Evolutionary conservation across 2,113 vertebrate species (phyloP).

Genomic region (Hiodon tergisus): DNA sequence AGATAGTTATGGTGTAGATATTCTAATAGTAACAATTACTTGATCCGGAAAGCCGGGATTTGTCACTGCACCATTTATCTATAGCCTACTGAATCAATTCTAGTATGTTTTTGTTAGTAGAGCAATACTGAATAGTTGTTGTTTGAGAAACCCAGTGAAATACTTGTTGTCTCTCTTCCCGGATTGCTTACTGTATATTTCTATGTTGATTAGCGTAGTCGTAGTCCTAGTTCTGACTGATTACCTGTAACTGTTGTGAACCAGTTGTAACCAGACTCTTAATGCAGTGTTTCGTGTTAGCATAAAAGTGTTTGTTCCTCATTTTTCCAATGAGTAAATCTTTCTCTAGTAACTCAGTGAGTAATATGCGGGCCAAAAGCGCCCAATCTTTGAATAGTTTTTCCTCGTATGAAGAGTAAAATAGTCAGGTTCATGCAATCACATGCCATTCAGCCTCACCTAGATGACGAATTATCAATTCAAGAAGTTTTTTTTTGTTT

Average conservation of each 20-base stretch:
- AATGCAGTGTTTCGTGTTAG: slow-evolving; percentile 27
- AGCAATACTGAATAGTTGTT: slow-evolving; percentile 46
- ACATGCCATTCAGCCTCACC: slow-evolving; percentile 11
- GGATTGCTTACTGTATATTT: slow-evolving; percentile 36
- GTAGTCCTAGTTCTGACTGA: slow-evolving; percentile 38
- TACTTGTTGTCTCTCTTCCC: slow-evolving; percentile 26
- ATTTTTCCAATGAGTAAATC: slow-evolving; percentile 23
- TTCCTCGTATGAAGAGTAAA: neutral
- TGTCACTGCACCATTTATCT: slow-evolving; percentile 4
- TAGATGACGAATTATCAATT: slow-evolving; percentile 11
- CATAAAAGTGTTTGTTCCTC: slow-evolving; percentile 28
- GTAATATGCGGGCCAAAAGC: neutral
- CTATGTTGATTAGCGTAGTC: slow-evolving; percentile 36
- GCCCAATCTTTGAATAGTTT: neutral
- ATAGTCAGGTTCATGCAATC: neutral
- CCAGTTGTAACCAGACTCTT: slow-evolving; percentile 34
- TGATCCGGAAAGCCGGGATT: slow-evolving; percentile 18
- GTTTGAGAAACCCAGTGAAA: slow-evolving; percentile 35
- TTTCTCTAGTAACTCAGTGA: neutral
- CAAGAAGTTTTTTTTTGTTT: too few relatives aligned
- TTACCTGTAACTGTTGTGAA: slow-evolving; percentile 40
- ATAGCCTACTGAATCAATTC: neutral
- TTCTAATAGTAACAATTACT: slow-evolving; percentile 5
- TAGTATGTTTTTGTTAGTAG: slow-evolving; percentile 39
- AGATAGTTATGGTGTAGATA: slow-evolving; percentile 27